A percentile compares a stretch with the other conserved stretches of the same genome.
Evolutionary conservation across 2,797 vertebrate genomes (phyloP).

Genomic region (Melopsittacus undulatus): DNA sequence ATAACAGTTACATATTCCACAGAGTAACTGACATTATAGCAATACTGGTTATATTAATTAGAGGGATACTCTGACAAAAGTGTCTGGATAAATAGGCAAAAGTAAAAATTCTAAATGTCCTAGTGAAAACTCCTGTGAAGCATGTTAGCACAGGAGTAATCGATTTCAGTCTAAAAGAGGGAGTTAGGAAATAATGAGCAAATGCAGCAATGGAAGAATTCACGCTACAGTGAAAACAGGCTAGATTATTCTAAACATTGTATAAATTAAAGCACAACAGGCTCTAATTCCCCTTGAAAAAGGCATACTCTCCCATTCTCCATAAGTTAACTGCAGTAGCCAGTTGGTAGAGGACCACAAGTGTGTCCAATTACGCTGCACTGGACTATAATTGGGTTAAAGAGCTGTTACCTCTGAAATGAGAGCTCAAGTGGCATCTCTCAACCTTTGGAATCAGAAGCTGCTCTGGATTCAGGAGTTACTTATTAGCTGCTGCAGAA

Average conservation of each 20-base stretch:
- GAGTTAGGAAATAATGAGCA: not conserved
- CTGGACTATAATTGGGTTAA: not conserved
- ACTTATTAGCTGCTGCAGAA: constrained; percentile 45
- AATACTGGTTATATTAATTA: not conserved
- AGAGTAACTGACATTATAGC: not conserved
- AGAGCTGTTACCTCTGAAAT: constrained; percentile 11
- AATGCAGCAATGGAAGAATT: not conserved
- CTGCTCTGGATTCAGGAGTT: constrained; percentile 6
- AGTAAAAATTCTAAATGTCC: not conserved
- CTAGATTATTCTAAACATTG: not conserved
- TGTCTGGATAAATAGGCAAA: not conserved
- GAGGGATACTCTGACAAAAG: not conserved
- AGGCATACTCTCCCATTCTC: not conserved
- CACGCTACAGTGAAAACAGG: not conserved
- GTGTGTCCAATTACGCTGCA: not conserved
- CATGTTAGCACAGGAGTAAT: not conserved
- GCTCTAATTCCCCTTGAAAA: not conserved
- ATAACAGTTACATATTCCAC: not conserved
- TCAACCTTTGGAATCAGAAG: constrained; percentile 38
- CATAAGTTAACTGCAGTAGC: not conserved
- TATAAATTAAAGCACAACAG: constrained; percentile 1
- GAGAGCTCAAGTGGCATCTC: not conserved
- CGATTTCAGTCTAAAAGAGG: not conserved
- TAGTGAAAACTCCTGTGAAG: not conserved
- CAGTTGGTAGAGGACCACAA: not conserved